Evolutionary conservation across 2,113 vertebrate genomes (phyloP), one percentile per base, ranked within the genome.

Genomic region (Phoxinus phoxinus): DNA sequence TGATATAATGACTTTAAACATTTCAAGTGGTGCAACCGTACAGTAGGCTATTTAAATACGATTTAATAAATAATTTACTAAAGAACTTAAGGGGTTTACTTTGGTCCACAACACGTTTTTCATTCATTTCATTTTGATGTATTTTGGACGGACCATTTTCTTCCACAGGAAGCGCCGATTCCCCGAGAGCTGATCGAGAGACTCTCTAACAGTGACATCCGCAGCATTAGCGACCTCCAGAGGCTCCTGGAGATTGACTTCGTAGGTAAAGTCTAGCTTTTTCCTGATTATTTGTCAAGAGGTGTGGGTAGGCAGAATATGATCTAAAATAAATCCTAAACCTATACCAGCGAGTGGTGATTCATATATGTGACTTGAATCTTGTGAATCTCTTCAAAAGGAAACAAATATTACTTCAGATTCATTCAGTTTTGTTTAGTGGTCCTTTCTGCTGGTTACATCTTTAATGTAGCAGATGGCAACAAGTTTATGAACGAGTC

Each of bases 221-320:
- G 94, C 94, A 98, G 95, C 95, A 98, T 98, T 94, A 96, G 96
- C 90, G 97, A 98, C 94, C 95, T 98, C 94, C 97, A 99, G 97
- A 96, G 97, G 94, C 96, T 99, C 93, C 96, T 99, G 92, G 97
- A 98, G 93, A 95, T 97, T 94, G 95, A 98, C 94, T 96, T 96
- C 96, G 95, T 97, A 97, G 97, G 97, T 99, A 98, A 98, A 97
- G 95, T 94, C 91, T 51, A 7, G 2, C 30, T 67, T 81, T 46
- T 23, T 51, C 19, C 13, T 4, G 7, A 11, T 63, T 27, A 67
- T 81, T 48, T 46, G n/a, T 51, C 10, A 30, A 17, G n/a, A 63
- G 7, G 8, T 46, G 21, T 21, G 10, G 19, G 4, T 21, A n/a
- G 21, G 51, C 35, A 6, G 35, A 53, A 17, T n/a, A 37, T 27